Evolutionary conservation across 2,888 invertebrate species (phyloP), one percentile per base, ranked within the genome.

Genomic region (Antheraea assamensis): DNA sequence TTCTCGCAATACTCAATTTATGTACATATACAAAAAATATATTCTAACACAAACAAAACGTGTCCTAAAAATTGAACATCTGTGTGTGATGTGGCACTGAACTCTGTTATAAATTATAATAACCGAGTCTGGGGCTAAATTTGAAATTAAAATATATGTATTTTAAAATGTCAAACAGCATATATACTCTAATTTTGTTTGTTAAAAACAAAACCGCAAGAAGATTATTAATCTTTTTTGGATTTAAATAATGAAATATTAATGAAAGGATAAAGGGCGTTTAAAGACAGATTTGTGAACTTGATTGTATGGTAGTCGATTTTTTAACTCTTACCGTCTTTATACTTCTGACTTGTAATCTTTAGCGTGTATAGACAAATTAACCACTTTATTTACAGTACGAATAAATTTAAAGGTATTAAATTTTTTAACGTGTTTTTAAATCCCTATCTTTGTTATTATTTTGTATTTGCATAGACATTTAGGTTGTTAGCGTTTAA

Each of bases 101-200:
- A 68, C 68, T 68, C 68, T 10, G 61, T 68, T 68, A 68, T 68
- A 68, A 68, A 68, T 68, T 35, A 21, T 68, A 68, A 68, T 68
- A 35, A 13, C n/a, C 31, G 35, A 68, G 21, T 68, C 68, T 68
- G 68, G 21, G n/a, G 68, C n/a, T 35, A 68, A 35, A 35, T 68
- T 68, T 68, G 35, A 68, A 68, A 68, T 68, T 68, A 35, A 68
- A 68, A 68, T 68, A 8, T 61, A 10, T 24, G 27, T 64, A 68
- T 68, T 35, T 68, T 68, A 68, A 15, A 31, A 68, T 68, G 35
- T 35, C 68, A 68, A 68, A 35, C 35, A n/a, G 3, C n/a, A 13
- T 61, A 64, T 17, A 13, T 64, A 64, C 61, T 31, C 3, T 35
- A 68, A 68, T 68, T 68, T 5, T 35, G n/a, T 68, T 68, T 68